Evolutionary conservation across 2,797 vertebrate species (phyloP).

Genomic region (Enteromius paludinosus): DNA sequence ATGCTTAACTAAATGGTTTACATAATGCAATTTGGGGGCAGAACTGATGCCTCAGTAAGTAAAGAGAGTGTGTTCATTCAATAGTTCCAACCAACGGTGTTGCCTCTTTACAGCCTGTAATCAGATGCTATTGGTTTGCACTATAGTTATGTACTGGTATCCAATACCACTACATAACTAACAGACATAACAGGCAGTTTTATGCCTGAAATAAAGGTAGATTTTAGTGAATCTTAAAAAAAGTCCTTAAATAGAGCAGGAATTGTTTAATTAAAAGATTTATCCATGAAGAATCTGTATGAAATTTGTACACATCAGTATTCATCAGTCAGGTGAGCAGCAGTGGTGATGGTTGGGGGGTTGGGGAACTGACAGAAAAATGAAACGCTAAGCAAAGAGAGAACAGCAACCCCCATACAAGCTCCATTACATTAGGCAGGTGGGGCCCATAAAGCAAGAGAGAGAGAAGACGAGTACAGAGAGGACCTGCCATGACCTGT

Average conservation of each 20-base stretch:
- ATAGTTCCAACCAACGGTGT: background rate
- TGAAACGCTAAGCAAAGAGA: constrained; percentile 32
- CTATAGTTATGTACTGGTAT: background rate
- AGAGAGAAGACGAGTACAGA: constrained; percentile 16
- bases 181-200: too few species aligned
- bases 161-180: too few species aligned
- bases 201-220: background rate
- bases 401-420: constrained; percentile 57
- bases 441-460: constrained; percentile 75
- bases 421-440: constrained; percentile 71
- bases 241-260: background rate
- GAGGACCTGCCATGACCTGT: constrained; percentile 82
- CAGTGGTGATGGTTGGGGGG: background rate
- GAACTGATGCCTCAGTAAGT: background rate
- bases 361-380: constrained; percentile 9
- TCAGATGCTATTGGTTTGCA: background rate
- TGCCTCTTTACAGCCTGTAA: background rate
- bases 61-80: background rate
- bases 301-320: background rate
- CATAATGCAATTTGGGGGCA: background rate
- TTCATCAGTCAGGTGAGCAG: constrained; percentile 4
- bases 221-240: background rate
- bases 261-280: constrained; percentile 11
- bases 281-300: background rate
- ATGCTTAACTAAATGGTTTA: background rate